Base-by-base conservation (phyloP, 2,797 vertebrate species). In the Toxotes lorentzi region DNA sequence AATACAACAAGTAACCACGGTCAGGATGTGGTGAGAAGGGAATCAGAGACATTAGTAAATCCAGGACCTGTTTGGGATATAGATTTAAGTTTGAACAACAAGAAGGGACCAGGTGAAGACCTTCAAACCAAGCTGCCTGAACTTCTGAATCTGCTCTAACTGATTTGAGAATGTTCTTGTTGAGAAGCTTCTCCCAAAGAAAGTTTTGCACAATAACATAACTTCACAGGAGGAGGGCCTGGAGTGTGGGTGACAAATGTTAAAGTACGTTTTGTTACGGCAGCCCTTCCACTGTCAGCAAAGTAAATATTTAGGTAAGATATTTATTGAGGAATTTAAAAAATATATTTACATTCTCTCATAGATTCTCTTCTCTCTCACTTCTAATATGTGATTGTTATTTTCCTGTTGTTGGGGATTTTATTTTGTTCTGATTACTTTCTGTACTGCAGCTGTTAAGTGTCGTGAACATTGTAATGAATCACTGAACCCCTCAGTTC, bases 271-370 rank as follows among this genome's bases (percentile, higher is more conserved):
- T n/a, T 32, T 8, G 8, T n/a, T 45, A 5, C 47, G 27, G 0
- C 12, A 11, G 0, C 23, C 19, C 24, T 35, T 19, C n/a, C 64
- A 40, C 67, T 71, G n/a, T 65, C 65, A 21, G 21, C 35, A 27
- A 9, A 47, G 21, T 19, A 4, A n/a, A 60, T 56, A 23, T 63
- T 73, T 47, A 54, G 14, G 0, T 24, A 1, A 79, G 9, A 50
- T 82, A 82, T 82, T 86, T 82, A 82, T 82, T 74, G 4, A 57
- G 32, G 19, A 4, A n/a, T n/a, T n/a, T n/a, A n/a, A n/a, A n/a
- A n/a, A n/a, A 34, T 21, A 27, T 38, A 23, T 50, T 5, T 23
- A 23, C 23, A n/a, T 23, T 51, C 48, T 51, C 9, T 35, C 9
- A 24, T 13, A 32, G 24, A 69, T 50, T 32, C 51, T 6, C n/a